Evolutionary conservation across 1,140 invertebrate species (phyloP), one percentile per base, ranked within the genome.

Genomic region (Aphis craccivora): DNA sequence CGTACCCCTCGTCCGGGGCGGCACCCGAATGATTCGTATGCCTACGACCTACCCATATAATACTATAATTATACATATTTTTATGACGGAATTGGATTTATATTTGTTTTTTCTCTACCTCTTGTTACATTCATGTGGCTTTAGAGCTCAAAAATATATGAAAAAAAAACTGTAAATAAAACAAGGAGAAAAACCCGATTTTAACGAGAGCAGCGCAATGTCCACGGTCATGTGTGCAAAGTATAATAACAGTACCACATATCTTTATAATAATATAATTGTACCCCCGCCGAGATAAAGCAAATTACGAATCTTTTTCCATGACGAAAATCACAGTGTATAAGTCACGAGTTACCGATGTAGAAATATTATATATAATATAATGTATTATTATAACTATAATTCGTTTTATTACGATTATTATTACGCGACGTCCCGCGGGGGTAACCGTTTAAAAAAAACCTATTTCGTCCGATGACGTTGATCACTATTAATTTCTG

Each of bases 1-100:
- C 45, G 40, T 30, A 91, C 55, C 37, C 90, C 90, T 67, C 90
- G 60, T 91, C 90, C 90, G 90, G 90, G 90, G 90, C 90, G 90
- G 90, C 30, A 91, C 90, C 55, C 55, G 25, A 67, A 23, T 83
- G 76, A 37, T 83, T 0, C 37, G 37, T 37, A 37, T 76, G 30
- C 14, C 30, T 76, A n/a, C 8, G 48, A 55, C 60, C 60, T 76
- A 76, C 30, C 60, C 60, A 76, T 14, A 76, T 83, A 83, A 22
- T 37, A 20, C 37, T 81, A 35, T 76, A n/a, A 40, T 76, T 35
- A n/a, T 35, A 76, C 22, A 37, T 37, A 83, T 83, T 83, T 37
- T 23, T 83, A 37, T 23, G 20, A 37, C 35, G 7, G 20, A 37
- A 83, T 83, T n/a, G 35, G 35, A 83, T 83, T 83, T 37, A 20